Evolutionary conservation across 2,888 invertebrate species (phyloP).

Genomic region (Alloscopus bannaensis): DNA sequence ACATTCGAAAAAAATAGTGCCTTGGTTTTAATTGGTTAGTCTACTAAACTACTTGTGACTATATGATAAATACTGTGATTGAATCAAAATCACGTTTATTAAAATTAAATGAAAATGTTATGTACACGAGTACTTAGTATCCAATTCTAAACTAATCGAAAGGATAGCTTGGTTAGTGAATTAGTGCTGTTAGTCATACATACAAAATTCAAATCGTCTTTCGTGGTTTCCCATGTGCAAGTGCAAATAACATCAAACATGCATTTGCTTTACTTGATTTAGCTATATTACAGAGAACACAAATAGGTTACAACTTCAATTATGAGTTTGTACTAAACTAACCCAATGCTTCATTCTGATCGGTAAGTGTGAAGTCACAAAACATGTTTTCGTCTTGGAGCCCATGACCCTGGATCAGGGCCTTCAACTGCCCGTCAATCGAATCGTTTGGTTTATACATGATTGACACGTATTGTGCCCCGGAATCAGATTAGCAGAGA

Average conservation of each 20-base stretch:
- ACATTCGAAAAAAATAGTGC: slow-evolving; percentile 60
- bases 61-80: too few relatives aligned
- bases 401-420: slow-evolving; percentile 82
- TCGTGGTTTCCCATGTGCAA: neutral
- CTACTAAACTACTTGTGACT: slow-evolving; percentile 10
- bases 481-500: neutral
- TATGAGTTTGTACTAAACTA: slow-evolving; percentile 41
- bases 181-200: too few relatives aligned
- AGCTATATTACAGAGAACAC: too few relatives aligned
- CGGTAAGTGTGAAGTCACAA: slow-evolving; percentile 89
- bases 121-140: too few relatives aligned
- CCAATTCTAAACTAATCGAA: too few relatives aligned
- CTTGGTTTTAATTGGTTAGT: slow-evolving; percentile 55
- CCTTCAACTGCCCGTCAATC: slow-evolving; percentile 81
- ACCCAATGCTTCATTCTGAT: slow-evolving; percentile 88
- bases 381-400: slow-evolving; percentile 82
- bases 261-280: neutral
- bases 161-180: too few relatives aligned
- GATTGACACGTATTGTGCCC: slow-evolving; percentile 6
- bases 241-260: neutral
- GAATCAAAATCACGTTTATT: too few relatives aligned
- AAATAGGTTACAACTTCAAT: too few relatives aligned
- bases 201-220: too few relatives aligned
- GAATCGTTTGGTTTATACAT: slow-evolving; percentile 75
- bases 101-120: too few relatives aligned